Percentiles rank a stretch among this genome's conserved stretches.
phyloP scores from a whole-genome alignment of 1,140 invertebrate species.

The silkworm (Bombyx mori) region ASM3026992v2 NC_085122.1:6501-7000 shows the following conservation, averaged over 20 bases:
- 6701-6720: too few relatives aligned
- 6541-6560: too few relatives aligned
- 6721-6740: conserved; percentile 20
- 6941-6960: not conserved
- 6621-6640: too few relatives aligned
- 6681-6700: too few relatives aligned
- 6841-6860: not conserved
- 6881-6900: conserved; percentile 16
- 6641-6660: too few relatives aligned
- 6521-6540: too few relatives aligned
- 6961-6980: conserved; percentile 5
- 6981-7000: conserved; percentile 31
- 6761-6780: conserved; percentile 21
- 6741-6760: conserved; percentile 20
- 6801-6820: conserved; percentile 18
- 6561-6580: too few relatives aligned
- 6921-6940: conserved; percentile 7
- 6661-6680: too few relatives aligned
- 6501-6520: too few relatives aligned
- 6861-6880: not conserved
- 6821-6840: conserved; percentile 5
- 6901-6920: conserved; percentile 16
- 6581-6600: too few relatives aligned
- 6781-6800: conserved; percentile 13
- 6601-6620: too few relatives aligned